A percentile compares a stretch with the other conserved stretches of the same genome.
Conservation (phyloP, 2,888 invertebrate genomes). For the Carterocephalus palaemon region DNA sequence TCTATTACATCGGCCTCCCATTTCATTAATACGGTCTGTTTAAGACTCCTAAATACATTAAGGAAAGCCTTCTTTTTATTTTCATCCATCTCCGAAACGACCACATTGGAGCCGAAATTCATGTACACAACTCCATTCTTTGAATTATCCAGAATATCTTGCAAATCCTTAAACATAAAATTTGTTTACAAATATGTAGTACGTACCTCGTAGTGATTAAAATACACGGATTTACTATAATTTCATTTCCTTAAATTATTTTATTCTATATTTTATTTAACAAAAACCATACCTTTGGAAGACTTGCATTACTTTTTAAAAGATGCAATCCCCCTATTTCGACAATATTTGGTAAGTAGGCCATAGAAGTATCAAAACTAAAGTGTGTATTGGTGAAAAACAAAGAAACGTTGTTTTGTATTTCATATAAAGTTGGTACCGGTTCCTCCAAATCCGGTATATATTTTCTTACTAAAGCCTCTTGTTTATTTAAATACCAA, state of each 20-base stretch:
- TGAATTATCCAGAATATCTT: conserved; percentile 68
- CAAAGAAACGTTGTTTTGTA: conserved; percentile 59
- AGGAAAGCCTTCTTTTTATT: conserved; percentile 66
- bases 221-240: no score
- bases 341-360: conserved; percentile 73
- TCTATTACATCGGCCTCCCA: conserved; percentile 79
- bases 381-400: conserved; percentile 70
- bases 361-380: conserved; percentile 62
- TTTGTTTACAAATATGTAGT: no score
- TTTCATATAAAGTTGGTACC: conserved; percentile 54
- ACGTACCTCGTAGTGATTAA: no score
- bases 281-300: conserved; percentile 45
- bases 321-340: conserved; percentile 79
- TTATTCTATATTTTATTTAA: no score
- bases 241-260: no score
- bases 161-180: conserved; percentile 57
- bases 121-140: conserved; percentile 75
- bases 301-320: conserved; percentile 41
- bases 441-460: conserved; percentile 48
- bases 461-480: conserved; percentile 53
- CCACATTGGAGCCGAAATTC: conserved; percentile 79
- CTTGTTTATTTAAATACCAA: conserved; percentile 58
- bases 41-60: conserved; percentile 76
- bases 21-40: conserved; percentile 83
- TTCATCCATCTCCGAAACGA: conserved; percentile 71